phyloP scores from a whole-genome alignment of 2,888 invertebrate species.

The Osmoderma eremita region DNA sequence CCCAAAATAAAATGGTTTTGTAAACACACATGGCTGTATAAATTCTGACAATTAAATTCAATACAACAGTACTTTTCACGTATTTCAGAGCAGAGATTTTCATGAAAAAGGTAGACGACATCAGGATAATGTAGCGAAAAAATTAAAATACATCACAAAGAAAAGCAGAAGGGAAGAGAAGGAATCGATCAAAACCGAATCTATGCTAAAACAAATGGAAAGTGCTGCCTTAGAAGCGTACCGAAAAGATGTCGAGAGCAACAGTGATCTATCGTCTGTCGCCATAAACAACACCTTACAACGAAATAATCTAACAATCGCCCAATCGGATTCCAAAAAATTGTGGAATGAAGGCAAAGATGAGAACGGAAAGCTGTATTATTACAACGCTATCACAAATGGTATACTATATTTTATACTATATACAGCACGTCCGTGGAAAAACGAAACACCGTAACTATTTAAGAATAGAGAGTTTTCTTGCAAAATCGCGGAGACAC shows the following conservation, averaged over 20 bases:
- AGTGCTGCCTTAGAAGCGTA: constrained; percentile 89
- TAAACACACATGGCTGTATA: not conserved
- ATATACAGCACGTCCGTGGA: too few relatives aligned
- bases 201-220: constrained; percentile 89
- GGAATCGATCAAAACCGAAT: constrained; percentile 79
- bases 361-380: constrained; percentile 83
- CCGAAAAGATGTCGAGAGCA: constrained; percentile 81
- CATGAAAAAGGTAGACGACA: constrained; percentile 94
- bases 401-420: constrained; percentile 66
- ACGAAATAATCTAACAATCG: constrained; percentile 56
- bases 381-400: constrained; percentile 86
- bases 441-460: too few relatives aligned
- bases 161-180: constrained; percentile 84
- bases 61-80: not conserved
- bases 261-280: constrained; percentile 72
- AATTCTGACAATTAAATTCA: not conserved
- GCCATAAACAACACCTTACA: constrained; percentile 60
- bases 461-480: too few relatives aligned
- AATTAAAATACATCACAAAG: constrained; percentile 84
- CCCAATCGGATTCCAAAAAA: constrained; percentile 54
- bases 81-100: constrained; percentile 86
- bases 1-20: too few relatives aligned
- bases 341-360: constrained; percentile 84
- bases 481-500: too few relatives aligned
- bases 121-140: constrained; percentile 89